Base-by-base conservation (phyloP, 2,797 vertebrate genomes). In the Sebastes aleutianus region DNA sequence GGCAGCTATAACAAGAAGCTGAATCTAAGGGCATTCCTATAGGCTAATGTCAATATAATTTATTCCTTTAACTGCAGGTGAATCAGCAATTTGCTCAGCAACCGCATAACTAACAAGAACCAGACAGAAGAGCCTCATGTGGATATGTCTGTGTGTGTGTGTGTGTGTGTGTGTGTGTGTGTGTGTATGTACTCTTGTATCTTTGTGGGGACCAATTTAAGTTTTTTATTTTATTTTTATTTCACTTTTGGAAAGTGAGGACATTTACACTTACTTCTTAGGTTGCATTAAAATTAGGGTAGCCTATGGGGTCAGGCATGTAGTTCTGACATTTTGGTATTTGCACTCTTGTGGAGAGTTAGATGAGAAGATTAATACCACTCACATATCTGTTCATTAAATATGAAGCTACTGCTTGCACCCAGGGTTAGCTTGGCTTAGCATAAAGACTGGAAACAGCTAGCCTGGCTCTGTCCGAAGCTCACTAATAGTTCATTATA, bases 21-120 rank as follows among this genome's bases (percentile, higher is more conserved):
- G 6, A 74, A 78, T 57, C 53, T 22, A 22, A 26, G 47, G 59
- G 24, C 57, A 69, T 66, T 73, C 31, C 50, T 65, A 27, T 59
- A 43, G 39, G 13, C 39, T 43, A 43, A 67, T 62, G 54, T 81
- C 34, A 86, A 76, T 62, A 59, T 65, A 24, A 78, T 80, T 43
- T 84, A 18, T 70, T 74, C 22, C 20, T 57, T 80, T 81, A 65
- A 79, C 54, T 80, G 76, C 69, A 83, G 82, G 82, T 89, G 77
- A 85, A 80, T 87, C 83, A 76, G 76, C 66, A 61, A 61, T 65
- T 63, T 83, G 54, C 64, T 77, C 66, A 63, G 81, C 79, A 84
- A 79, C 81, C 62, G 50, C 68, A 79, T 78, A 13, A 79, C 80
- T 74, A 66, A 57, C 27, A 58, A 50, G 10, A 53, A 61, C 74